These are phyloP conservation scores for Acanthisitta chloris DNA, from an alignment of 2,113 vertebrate species.

Conservation along the genomic window DNA sequence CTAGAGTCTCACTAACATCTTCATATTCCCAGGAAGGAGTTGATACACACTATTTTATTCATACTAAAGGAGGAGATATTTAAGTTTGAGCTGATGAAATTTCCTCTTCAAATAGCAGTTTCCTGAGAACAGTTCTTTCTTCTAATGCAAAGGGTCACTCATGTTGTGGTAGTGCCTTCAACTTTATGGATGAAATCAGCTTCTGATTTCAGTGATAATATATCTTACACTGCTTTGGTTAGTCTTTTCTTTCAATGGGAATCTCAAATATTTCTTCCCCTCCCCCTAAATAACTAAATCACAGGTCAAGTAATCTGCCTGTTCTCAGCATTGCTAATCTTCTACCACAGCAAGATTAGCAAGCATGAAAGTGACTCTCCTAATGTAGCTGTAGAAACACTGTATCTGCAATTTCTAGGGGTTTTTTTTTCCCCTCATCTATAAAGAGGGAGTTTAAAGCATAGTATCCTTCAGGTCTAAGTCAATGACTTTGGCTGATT, in stretches of 20 bases:
- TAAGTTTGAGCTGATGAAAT: not conserved
- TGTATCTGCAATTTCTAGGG: slow-evolving; percentile 2
- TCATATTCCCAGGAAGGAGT: not conserved
- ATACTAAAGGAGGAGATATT: not conserved
- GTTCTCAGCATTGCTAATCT: not conserved
- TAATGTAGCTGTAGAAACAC: slow-evolving; percentile 7
- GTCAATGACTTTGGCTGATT: slow-evolving; percentile 34
- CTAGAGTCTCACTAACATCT: not conserved
- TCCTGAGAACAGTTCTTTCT: not conserved
- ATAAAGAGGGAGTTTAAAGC: not conserved
- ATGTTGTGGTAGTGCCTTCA: not conserved
- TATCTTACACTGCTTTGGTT: not conserved
- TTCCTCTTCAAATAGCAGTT: not conserved
- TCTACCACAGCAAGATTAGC: not conserved
- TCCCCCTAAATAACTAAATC: not conserved
- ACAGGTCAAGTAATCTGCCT: not conserved
- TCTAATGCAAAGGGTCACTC: not conserved
- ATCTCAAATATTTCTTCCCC: not conserved
- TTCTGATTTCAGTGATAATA: not conserved
- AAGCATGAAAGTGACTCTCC: slow-evolving; percentile 46
- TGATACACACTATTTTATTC: not conserved
- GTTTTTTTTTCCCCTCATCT: not conserved
- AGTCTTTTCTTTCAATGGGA: not conserved
- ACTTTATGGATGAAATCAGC: not conserved
- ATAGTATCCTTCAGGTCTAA: slow-evolving; percentile 9